Base-by-base conservation (phyloP, 2,797 vertebrate genomes). In the Channallabes apus region DNA sequence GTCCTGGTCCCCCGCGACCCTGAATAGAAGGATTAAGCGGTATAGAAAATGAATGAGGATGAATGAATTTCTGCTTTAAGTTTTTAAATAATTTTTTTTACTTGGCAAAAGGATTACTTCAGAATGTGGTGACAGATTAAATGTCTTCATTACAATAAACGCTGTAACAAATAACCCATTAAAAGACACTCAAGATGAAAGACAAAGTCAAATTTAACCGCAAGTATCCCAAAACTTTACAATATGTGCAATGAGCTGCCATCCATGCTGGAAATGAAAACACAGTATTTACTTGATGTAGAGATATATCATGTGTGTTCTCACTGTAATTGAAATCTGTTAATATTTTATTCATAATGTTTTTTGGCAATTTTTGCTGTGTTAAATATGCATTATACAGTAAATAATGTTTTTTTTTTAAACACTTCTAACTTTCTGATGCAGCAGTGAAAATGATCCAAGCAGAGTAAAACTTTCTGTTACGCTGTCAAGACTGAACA, bases 391-490 rank as follows among this genome's bases (percentile, higher is more conserved):
- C 35, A 59, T 14, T 59, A 22, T 58, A 58, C 38, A 27, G 56
- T 17, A 12, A 51, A 51, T 51, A 51, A 51, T 51, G 46, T 2
- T 46, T 46, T 46, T 46, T 46, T 46, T 46, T 46, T 46, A n/a
- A n/a, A 61, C 29, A 0, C 12, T 35, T 61, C 4, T 24, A 78
- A 58, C 76, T 59, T 35, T 77, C 22, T 17, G 20, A 78, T 78
- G 29, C 58, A 62, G 76, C 56, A 24, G 32, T 78, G 51, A 59
- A 77, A 56, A 77, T 22, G 29, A 61, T 78, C 56, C 32, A 35
- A 78, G 12, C 61, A 22, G 56, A 78, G 58, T 78, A 17, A 59
- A 77, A 77, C 54, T 5, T 58, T 78, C 76, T 61, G 29, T 38
- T 38, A 56, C 38, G 18, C 58, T 38, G 58, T 61, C 58, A n/a